Conservation (phyloP, 1,140 invertebrate genomes). For the Heliothis subflexa region DNA sequence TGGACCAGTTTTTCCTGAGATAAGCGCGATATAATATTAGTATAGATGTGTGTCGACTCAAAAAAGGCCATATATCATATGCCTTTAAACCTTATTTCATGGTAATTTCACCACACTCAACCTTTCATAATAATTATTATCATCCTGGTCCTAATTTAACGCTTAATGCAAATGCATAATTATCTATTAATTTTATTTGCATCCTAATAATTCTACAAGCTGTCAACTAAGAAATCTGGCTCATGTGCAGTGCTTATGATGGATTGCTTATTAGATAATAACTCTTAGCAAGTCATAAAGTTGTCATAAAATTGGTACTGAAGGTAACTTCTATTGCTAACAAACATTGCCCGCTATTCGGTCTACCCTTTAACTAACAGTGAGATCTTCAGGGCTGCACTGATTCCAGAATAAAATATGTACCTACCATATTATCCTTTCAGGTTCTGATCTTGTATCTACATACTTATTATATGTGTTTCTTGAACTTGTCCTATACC, state of each 20-base stretch:
- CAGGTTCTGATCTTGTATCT: no score
- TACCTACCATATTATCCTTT: no score
- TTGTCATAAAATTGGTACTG: conserved; percentile 3
- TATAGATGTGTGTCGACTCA: no score
- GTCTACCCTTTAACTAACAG: not conserved
- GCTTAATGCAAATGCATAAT: not conserved
- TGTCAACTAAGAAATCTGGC: conserved; percentile 18
- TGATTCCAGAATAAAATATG: no score
- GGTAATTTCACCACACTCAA: no score
- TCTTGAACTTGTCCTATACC: no score
- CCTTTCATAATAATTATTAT: no score
- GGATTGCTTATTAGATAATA: conserved; percentile 1
- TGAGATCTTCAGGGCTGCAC: not conserved
- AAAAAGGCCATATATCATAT: no score
- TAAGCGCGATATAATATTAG: no score
- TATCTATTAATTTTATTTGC: not conserved
- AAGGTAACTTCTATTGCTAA: conserved; percentile 6
- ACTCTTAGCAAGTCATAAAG: conserved; percentile 25
- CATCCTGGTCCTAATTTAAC: not conserved
- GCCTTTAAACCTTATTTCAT: no score
- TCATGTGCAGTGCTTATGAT: not conserved
- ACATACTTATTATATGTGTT: no score
- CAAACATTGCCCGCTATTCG: not conserved
- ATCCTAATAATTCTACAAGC: conserved; percentile 15
- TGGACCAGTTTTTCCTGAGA: no score